phyloP scores from a whole-genome alignment of 1,140 invertebrate genomes.

The Coptotermes formosanus region DNA sequence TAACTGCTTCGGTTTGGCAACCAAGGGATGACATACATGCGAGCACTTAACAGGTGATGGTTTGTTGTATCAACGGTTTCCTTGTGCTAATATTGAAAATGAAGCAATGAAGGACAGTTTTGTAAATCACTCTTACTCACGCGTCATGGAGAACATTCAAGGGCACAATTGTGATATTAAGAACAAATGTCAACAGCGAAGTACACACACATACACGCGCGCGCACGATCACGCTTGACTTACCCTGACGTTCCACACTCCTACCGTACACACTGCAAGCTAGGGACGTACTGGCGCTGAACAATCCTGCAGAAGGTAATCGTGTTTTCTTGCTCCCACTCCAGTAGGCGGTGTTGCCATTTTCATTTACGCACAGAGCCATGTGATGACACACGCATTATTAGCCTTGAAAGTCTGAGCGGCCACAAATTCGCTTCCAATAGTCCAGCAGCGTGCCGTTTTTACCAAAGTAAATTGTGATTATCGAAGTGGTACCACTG shows the following conservation, averaged over 20 bases:
- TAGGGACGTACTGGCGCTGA: background rate
- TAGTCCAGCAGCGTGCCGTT: no score
- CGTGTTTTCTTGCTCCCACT: slow-evolving; percentile 8
- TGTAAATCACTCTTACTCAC: background rate
- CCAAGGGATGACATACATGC: background rate
- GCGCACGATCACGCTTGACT: no score
- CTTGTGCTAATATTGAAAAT: slow-evolving; percentile 8
- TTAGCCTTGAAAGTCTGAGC: background rate
- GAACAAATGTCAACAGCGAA: no score
- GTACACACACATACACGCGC: no score
- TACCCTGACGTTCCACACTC: no score
- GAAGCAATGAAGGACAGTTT: background rate
- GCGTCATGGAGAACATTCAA: no score
- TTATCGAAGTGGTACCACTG: no score
- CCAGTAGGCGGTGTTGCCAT: background rate
- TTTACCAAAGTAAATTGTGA: no score
- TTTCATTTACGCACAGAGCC: background rate
- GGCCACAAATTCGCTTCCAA: background rate
- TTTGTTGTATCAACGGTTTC: background rate
- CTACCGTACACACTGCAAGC: background rate
- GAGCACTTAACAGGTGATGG: background rate
- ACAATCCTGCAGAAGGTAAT: background rate
- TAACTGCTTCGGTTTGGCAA: background rate
- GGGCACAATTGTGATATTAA: no score
- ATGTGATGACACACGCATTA: background rate